Base-by-base conservation (phyloP, 2,797 vertebrate species). In the Ceryle rudis region DNA sequence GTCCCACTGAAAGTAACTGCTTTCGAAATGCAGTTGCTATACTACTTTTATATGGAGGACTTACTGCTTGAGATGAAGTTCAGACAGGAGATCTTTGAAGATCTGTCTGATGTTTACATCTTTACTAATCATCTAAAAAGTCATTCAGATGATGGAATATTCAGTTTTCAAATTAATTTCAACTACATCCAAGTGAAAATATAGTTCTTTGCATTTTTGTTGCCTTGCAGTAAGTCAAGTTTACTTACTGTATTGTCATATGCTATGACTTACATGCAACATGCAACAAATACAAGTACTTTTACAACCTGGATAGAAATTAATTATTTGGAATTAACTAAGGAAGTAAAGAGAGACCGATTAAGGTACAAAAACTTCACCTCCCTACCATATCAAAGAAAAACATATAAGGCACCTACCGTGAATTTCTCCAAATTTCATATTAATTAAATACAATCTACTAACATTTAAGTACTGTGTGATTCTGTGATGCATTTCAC, bases 401-500 rank as follows among this genome's bases (percentile, higher is more conserved):
- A 87, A 65, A 73, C 12, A 44, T n/a, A 23, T 77, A 49, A 85
- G 28, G 64, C 25, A 52, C 4, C 7, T 81, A n/a, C 7, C 31
- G n/a, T 49, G n/a, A 78, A 62, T 92, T 94, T 94, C 84, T 42
- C 81, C 25, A 57, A 37, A 81, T 96, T 94, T 88, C 42, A 49
- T 89, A 57, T 51, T 73, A 89, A 95, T 95, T 95, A 74, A 92
- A 92, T 64, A 39, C 70, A 82, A 33, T 44, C 65, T 93, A 23
- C 71, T 95, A 58, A 65, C 73, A 52, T 90, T 74, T 55, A 90
- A 95, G 79, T 95, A 89, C 94, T 95, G 3, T 94, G 67, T 74
- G 91, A 88, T 49, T 93, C 47, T 65, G 72, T 96, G 94, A 95
- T 89, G 84, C 75, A 69, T 96, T 97, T 85, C 81, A 86, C 2